Percentiles rank a stretch among this genome's conserved stretches.
Conservation (phyloP, 1,140 invertebrate genomes). For the Anoplolepis gracilipes region DNA sequence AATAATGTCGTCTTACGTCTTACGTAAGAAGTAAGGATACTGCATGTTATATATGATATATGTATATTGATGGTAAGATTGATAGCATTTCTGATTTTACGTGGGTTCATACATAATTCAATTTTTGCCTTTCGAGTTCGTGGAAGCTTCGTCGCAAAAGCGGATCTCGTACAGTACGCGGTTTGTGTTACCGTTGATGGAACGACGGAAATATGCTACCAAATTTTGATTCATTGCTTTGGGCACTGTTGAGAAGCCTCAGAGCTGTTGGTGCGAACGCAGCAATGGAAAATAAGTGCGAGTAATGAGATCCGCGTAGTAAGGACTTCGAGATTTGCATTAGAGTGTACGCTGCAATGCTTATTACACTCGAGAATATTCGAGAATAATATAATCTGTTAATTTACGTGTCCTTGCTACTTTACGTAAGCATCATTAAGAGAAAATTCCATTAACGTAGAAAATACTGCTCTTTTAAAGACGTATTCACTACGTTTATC, state of each 20-base stretch:
- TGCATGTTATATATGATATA: background rate
- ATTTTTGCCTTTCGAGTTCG: background rate
- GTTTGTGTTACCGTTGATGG: conserved; percentile 21
- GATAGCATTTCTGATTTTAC: conserved; percentile 37
- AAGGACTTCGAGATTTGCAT: conserved; percentile 55
- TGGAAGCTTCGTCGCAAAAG: conserved; percentile 3
- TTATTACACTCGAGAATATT: conserved; percentile 49
- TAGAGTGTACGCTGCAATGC: conserved; percentile 13
- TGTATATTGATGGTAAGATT: conserved; percentile 13
- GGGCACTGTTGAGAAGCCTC: background rate
- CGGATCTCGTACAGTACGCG: background rate
- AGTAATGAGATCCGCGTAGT: conserved; percentile 50
- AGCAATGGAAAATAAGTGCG: conserved; percentile 48
- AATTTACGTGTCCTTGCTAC: conserved; percentile 47
- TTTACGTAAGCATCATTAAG: conserved; percentile 35
- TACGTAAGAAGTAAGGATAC: background rate
- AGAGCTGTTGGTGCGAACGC: background rate
- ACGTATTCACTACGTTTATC: background rate
- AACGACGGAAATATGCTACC: conserved; percentile 6
- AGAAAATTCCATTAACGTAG: background rate
- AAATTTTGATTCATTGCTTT: conserved; percentile 45
- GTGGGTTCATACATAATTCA: background rate
- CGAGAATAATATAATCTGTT: conserved; percentile 44
- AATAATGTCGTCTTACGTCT: background rate
- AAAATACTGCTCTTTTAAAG: conserved; percentile 3